These are phyloP conservation scores for Mystacornis crossleyi DNA, from an alignment of 2,113 vertebrate species.

Conservation along the genomic window DNA sequence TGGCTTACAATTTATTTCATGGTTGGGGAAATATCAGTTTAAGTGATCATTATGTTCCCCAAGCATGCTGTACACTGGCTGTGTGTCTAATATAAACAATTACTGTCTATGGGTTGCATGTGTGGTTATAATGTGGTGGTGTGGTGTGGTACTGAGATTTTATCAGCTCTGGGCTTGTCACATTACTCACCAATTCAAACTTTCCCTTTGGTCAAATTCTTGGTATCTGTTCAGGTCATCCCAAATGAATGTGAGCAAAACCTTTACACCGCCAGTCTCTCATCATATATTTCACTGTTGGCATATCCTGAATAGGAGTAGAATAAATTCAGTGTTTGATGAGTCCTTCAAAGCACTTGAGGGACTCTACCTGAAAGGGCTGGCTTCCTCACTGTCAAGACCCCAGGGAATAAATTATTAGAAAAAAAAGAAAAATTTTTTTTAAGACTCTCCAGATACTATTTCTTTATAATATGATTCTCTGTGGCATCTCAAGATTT, in stretches of 20 bases:
- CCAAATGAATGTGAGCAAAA: not conserved
- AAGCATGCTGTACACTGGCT: not conserved
- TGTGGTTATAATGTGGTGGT: constrained; percentile 3
- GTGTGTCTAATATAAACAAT: constrained; percentile 35
- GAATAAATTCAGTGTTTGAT: not conserved
- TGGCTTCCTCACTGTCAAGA: not conserved
- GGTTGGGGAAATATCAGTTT: constrained; percentile 23
- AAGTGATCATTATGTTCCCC: constrained; percentile 26
- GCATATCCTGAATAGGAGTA: not conserved
- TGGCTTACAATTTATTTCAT: constrained; percentile 43
- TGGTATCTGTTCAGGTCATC: not conserved
- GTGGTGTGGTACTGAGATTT: not conserved
- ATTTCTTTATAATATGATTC: not conserved
- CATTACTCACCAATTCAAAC: not conserved
- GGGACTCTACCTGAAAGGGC: not conserved
- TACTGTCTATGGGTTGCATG: constrained; percentile 1
- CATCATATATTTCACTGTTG: not conserved
- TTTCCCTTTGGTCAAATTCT: not conserved
- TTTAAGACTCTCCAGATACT: not conserved
- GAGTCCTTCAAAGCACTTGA: not conserved
- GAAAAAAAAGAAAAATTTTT: not conserved
- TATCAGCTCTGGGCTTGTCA: not conserved
- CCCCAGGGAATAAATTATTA: not conserved
- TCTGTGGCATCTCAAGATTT: not conserved
- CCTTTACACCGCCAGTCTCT: not conserved